Conservation (phyloP, 1,140 invertebrate species). For the Panulirus ornatus region DNA sequence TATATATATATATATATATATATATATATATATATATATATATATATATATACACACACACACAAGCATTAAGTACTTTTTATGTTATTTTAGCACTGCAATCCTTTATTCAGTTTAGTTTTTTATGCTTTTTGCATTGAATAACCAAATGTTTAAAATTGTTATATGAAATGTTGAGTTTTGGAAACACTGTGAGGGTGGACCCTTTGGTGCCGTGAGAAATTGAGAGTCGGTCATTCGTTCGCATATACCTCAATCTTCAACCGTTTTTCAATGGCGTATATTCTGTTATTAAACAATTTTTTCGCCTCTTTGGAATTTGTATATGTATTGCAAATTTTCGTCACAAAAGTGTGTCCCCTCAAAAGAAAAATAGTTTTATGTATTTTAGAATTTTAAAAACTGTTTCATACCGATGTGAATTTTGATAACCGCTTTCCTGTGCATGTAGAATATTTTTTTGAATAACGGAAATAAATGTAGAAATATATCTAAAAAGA, state of each 20-base stretch:
- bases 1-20: too few relatives aligned
- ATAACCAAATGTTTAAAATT: too few relatives aligned
- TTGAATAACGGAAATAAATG: background rate
- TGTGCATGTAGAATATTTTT: background rate
- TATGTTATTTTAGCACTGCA: too few relatives aligned
- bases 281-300: background rate
- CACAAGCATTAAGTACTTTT: background rate
- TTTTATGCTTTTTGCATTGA: too few relatives aligned
- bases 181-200: too few relatives aligned
- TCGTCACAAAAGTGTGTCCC: background rate
- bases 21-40: too few relatives aligned
- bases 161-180: too few relatives aligned
- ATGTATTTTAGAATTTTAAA: background rate
- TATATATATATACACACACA: too few relatives aligned
- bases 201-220: too few relatives aligned
- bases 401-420: background rate
- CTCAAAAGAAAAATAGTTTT: constrained; percentile 15
- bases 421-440: background rate
- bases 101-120: too few relatives aligned
- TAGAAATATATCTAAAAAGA: constrained; percentile 30
- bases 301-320: constrained; percentile 7
- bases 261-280: background rate
- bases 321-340: background rate
- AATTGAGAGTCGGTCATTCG: too few relatives aligned
- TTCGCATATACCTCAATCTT: background rate